Evolutionary conservation across 2,113 vertebrate genomes (phyloP).

Genomic region (Camarhynchus parvulus): DNA sequence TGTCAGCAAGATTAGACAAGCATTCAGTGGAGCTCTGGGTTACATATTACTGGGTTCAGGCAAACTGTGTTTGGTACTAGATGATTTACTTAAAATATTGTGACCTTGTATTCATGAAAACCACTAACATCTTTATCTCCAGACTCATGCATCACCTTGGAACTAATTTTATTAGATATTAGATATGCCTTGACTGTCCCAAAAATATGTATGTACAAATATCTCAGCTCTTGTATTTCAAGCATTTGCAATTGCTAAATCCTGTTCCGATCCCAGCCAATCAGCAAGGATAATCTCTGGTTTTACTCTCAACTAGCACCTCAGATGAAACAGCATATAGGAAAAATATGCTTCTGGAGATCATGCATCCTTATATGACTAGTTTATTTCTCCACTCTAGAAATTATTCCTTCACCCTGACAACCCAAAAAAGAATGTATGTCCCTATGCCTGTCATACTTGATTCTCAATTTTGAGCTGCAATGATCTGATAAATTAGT

Average conservation of each 20-base stretch:
- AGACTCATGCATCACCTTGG: neutral
- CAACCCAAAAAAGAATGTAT: neutral
- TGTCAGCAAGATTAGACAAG: neutral
- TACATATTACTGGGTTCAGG: neutral
- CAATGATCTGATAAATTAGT: neutral
- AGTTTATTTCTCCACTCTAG: neutral
- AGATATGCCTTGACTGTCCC: neutral
- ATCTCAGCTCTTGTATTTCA: neutral
- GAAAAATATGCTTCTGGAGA: neutral
- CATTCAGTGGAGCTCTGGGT: neutral
- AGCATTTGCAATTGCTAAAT: neutral
- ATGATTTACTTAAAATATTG: neutral
- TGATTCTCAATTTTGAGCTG: neutral
- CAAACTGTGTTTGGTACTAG: neutral
- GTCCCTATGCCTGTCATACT: neutral
- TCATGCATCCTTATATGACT: neutral
- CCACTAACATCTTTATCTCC: neutral
- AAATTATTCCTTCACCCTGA: neutral
- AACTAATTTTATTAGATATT: neutral
- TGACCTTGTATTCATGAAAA: neutral
- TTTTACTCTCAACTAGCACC: neutral
- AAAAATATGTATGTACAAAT: neutral
- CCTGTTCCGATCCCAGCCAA: neutral
- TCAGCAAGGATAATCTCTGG: neutral
- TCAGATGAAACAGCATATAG: neutral